Percentiles rank a stretch among this genome's conserved stretches.
Evolutionary conservation across 2,797 vertebrate genomes (phyloP).

Genomic region (Peromyscus attwateri): DNA sequence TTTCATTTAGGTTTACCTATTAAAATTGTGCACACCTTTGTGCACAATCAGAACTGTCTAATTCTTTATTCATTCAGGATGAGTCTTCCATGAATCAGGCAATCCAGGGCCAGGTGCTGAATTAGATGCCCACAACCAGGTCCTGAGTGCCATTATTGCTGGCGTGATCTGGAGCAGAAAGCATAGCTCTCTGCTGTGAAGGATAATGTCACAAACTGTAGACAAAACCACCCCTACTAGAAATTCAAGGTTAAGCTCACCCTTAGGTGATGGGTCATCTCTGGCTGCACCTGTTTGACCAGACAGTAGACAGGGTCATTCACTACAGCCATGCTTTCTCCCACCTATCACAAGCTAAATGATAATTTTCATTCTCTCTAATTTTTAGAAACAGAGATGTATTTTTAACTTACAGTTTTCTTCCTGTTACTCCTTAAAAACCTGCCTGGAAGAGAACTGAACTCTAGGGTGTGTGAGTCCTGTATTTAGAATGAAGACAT

Average conservation of each 20-base stretch:
- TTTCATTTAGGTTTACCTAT: conserved; percentile 33
- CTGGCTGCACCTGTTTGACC: neutral
- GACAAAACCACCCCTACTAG: neutral
- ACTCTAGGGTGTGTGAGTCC: neutral
- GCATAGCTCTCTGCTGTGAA: neutral
- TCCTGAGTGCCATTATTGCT: neutral
- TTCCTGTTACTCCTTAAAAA: neutral
- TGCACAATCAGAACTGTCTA: neutral
- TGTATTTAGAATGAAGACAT: neutral
- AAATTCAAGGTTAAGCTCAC: neutral
- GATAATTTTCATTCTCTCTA: neutral
- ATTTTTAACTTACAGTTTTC: neutral
- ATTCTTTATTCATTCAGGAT: neutral
- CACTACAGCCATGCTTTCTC: neutral
- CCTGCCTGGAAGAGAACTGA: neutral
- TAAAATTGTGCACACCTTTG: neutral
- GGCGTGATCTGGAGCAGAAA: neutral
- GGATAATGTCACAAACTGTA: too few relatives aligned
- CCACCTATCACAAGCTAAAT: neutral
- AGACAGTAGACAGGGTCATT: neutral
- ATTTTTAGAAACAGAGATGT: neutral
- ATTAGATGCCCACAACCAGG: neutral
- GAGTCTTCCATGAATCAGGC: neutral
- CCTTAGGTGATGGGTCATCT: neutral
- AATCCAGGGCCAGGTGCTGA: neutral